phyloP scores from a whole-genome alignment of 2,888 invertebrate species.

The Microctonus brassicae region DNA sequence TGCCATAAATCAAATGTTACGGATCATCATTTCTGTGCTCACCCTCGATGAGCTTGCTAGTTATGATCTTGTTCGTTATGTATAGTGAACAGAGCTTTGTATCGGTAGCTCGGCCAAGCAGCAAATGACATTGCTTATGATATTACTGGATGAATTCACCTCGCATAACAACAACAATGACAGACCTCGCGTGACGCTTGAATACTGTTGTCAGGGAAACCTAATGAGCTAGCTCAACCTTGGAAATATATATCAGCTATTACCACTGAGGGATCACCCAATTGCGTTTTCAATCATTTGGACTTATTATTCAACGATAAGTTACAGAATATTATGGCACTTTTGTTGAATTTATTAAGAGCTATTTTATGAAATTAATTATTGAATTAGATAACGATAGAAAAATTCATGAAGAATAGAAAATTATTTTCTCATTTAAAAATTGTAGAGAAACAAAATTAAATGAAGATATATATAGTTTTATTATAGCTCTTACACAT shows the following conservation, averaged over 20 bases:
- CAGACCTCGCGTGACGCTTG: background rate
- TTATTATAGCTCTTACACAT: background rate
- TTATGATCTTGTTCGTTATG: conserved; percentile 1
- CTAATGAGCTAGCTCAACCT: background rate
- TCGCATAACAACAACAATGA: background rate
- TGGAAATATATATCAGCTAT: background rate
- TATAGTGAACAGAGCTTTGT: conserved; percentile 7
- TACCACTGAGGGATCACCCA: background rate
- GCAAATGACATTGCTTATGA: conserved; percentile 39
- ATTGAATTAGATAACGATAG: no score
- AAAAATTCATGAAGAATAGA: background rate
- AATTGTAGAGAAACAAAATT: no score
- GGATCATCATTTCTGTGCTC: conserved; percentile 14
- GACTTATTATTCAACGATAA: background rate
- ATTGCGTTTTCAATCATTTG: background rate
- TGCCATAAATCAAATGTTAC: conserved; percentile 22
- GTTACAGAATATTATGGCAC: background rate
- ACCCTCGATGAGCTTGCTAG: conserved; percentile 22
- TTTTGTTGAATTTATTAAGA: no score
- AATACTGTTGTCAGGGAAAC: background rate
- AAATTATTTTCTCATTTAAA: no score
- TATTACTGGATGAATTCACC: background rate
- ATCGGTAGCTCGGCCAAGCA: conserved; percentile 33
- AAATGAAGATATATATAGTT: no score
- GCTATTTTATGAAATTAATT: background rate